Base-by-base conservation (phyloP, 1,140 invertebrate genomes). In the Bombus difficillimus region DNA sequence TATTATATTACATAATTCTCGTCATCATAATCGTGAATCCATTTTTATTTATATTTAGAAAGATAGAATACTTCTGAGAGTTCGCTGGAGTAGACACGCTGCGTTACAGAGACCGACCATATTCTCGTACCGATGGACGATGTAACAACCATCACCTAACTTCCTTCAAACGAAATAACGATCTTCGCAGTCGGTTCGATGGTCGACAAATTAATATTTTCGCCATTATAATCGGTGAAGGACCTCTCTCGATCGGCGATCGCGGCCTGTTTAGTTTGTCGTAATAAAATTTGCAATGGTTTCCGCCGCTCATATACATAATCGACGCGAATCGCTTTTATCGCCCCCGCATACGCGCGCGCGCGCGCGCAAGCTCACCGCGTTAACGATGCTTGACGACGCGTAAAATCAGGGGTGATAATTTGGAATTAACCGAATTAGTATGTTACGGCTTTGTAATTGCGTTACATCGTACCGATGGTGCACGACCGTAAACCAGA, bases 331-430 rank as follows among this genome's bases (percentile, higher is more conserved):
- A 81, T 89, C 72, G 83, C 87, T 89, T 89, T 89, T 85, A 88
- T 75, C 79, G 73, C 32, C 39, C 59, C 53, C n/a, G 25, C 68
- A 28, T 28, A 39, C 28, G 53, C 32, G 5, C 47, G 53, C 62
- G 53, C 62, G 66, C 62, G 47, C 80, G 47, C 41, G 15, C 74
- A 37, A 28, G 41, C 25, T 18, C 68, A 68, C 37, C 34, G 71
- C 57, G 78, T 85, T 81, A 85, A 86, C 80, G 80, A 83, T 83
- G 85, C 81, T 76, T 41, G 76, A 64, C 77, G 88, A 86, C 85
- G 88, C 84, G 88, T 86, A 86, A 89, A 89, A 89, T 89, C 88
- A 89, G 85, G 85, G 88, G 88, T 85, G 88, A 89, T 89, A 89
- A 83, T 86, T 89, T 85, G 88, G 88, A 89, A 89, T 86, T 86